Evolutionary conservation across 2,113 vertebrate genomes (phyloP).

Genomic region (Nestor notabilis): DNA sequence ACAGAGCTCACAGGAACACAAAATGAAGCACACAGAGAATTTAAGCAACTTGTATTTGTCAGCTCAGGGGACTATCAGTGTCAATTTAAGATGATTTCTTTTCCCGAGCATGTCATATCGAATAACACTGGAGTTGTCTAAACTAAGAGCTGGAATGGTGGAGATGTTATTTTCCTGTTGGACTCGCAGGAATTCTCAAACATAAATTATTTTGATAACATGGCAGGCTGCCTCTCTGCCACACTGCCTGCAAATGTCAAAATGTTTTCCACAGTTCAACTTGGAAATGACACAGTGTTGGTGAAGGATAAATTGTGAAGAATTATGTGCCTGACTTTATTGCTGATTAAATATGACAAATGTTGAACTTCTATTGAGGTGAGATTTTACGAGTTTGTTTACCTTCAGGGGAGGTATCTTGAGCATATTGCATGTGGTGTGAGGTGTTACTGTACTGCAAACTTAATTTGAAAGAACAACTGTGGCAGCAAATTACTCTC

Average conservation of each 20-base stretch:
- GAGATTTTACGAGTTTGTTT: slow-evolving; percentile 61
- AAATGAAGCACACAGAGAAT: neutral
- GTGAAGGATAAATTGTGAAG: slow-evolving; percentile 59
- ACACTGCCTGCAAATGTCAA: slow-evolving; percentile 58
- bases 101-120: neutral
- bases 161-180: slow-evolving; percentile 57
- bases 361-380: slow-evolving; percentile 42
- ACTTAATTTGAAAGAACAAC: neutral
- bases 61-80: neutral
- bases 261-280: slow-evolving; percentile 18
- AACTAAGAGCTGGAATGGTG: slow-evolving; percentile 43
- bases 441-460: neutral
- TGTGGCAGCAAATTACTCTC: neutral
- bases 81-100: slow-evolving; percentile 39
- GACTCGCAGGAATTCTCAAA: slow-evolving; percentile 63
- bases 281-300: slow-evolving; percentile 61
- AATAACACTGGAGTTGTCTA: slow-evolving; percentile 45
- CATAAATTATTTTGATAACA: slow-evolving; percentile 75
- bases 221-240: slow-evolving; percentile 63
- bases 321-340: slow-evolving; percentile 53
- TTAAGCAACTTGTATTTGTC: neutral
- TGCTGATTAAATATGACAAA: slow-evolving; percentile 65
- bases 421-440: neutral
- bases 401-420: slow-evolving; percentile 9
- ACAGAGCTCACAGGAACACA: neutral